Evolutionary conservation across 1,140 invertebrate species (phyloP), one percentile per base, ranked within the genome.

Genomic region (Whitmania pigra): DNA sequence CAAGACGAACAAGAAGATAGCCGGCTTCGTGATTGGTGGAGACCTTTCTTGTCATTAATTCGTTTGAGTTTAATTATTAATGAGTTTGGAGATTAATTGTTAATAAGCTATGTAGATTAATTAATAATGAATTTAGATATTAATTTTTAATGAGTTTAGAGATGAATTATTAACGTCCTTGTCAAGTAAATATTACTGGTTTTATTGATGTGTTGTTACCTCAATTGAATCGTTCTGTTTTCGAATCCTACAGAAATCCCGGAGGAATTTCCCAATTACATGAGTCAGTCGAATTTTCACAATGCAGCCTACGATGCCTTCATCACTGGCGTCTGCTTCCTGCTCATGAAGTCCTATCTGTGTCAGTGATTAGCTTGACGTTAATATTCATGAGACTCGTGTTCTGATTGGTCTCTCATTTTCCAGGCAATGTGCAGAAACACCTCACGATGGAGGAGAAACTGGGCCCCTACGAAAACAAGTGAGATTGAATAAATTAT

Each of bases 371-470:
- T 15, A 49, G 15, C 31, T 36, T 36, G 31, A 36, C 6, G 6
- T 36, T 36, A 36, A 36, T 36, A 36, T 36, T 36, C 31, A 36
- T 36, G 29, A 25, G 57, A 63, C 22, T 63, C 31, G 31, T 36
- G 31, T 36, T 36, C 31, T 36, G 20, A 63, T 63, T n/a, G 20
- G 57, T 18, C 29, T 6, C 1, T 63, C 22, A 1, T 63, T 63
- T 63, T 22, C 22, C 20, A 63, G 57, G 29, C 18, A n/a, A 11
- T 18, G 29, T 63, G 11, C 22, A 63, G 57, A 63, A 25, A 18
- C 22, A 63, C 15, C 57, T 63, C 22, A 63, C 57, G 57, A 63
- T 63, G 5, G 57, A 63, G 11, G 57, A 63, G 22, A 63, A 63
- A 31, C 22, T 63, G 29, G 20, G 57, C 11, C 11, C 57, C 1